These are phyloP conservation scores for Conistra vaccinii DNA, from an alignment of 2,888 invertebrate species.

Conservation along the genomic window DNA sequence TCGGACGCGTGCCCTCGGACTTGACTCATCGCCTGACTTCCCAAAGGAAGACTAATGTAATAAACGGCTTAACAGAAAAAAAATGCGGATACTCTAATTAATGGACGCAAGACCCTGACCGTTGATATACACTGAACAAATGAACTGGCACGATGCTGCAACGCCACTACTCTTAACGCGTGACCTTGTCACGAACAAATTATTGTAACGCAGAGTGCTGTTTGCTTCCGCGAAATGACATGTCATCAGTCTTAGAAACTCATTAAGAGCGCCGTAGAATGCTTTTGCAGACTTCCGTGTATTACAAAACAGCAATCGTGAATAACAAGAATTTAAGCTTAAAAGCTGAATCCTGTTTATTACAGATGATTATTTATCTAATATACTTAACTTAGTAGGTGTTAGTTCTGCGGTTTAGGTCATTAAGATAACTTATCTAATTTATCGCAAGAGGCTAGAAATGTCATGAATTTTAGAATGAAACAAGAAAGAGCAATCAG, in stretches of 20 bases:
- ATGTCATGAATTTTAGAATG: conserved; percentile 25
- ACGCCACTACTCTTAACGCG: conserved; percentile 58
- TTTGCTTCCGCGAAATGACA: conserved; percentile 67
- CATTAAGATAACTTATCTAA: conserved; percentile 52
- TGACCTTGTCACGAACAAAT: conserved; percentile 73
- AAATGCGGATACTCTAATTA: conserved; percentile 88
- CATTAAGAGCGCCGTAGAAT: conserved; percentile 76
- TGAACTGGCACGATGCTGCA: conserved; percentile 71
- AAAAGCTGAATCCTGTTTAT: conserved; percentile 36
- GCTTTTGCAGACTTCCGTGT: conserved; percentile 80
- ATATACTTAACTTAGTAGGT: conserved; percentile 26
- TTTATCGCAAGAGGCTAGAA: conserved; percentile 33
- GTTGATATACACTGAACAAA: conserved; percentile 76
- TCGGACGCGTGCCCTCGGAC: conserved; percentile 79
- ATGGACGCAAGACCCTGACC: conserved; percentile 86
- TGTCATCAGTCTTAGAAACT: conserved; percentile 76
- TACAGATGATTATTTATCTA: conserved; percentile 34
- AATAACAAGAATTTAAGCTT: conserved; percentile 53
- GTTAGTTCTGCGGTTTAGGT: conserved; percentile 33
- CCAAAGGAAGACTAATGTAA: conserved; percentile 84
- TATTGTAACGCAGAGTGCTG: conserved; percentile 58
- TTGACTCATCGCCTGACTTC: conserved; percentile 80
- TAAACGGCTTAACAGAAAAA: conserved; percentile 86
- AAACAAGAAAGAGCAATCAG: conserved; percentile 33
- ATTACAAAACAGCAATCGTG: conserved; percentile 65